Evolutionary conservation across 2,888 invertebrate species (phyloP).

Genomic region (Diarsia rubi): DNA sequence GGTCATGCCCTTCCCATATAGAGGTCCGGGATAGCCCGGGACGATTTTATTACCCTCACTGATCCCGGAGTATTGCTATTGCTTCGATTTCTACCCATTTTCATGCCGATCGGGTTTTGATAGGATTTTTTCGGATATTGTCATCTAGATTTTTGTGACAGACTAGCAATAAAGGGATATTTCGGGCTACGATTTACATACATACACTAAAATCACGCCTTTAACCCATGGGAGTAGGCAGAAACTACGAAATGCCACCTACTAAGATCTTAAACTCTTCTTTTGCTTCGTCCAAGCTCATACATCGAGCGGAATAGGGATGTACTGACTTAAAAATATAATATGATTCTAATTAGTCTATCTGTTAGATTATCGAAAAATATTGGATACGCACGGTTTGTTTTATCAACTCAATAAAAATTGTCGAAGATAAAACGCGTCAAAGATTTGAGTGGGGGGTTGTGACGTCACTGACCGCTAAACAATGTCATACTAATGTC

Average conservation of each 20-base stretch:
- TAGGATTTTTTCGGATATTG: constrained; percentile 50
- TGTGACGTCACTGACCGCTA: too few species aligned
- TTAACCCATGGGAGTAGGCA: neutral
- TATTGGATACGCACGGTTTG: too few species aligned
- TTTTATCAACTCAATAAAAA: too few species aligned
- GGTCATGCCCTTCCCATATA: constrained; percentile 61
- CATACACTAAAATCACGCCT: neutral
- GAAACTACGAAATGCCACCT: too few species aligned
- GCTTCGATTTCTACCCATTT: constrained; percentile 55
- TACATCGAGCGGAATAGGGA: neutral
- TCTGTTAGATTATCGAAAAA: too few species aligned
- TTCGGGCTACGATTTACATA: constrained; percentile 1
- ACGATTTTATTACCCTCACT: constrained; percentile 63
- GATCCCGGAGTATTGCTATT: constrained; percentile 59
- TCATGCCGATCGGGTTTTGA: constrained; percentile 49
- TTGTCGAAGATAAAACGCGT: too few species aligned
- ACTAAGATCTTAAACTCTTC: too few species aligned
- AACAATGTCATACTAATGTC: too few species aligned
- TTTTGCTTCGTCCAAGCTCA: too few species aligned
- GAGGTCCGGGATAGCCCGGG: constrained; percentile 55
- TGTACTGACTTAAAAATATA: too few species aligned
- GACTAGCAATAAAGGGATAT: constrained; percentile 6
- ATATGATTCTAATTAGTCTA: too few species aligned
- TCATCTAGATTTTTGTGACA: constrained; percentile 47
- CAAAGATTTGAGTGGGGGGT: too few species aligned